Evolutionary conservation across 2,113 vertebrate genomes (phyloP).

Genomic region (Aphelocoma coerulescens): DNA sequence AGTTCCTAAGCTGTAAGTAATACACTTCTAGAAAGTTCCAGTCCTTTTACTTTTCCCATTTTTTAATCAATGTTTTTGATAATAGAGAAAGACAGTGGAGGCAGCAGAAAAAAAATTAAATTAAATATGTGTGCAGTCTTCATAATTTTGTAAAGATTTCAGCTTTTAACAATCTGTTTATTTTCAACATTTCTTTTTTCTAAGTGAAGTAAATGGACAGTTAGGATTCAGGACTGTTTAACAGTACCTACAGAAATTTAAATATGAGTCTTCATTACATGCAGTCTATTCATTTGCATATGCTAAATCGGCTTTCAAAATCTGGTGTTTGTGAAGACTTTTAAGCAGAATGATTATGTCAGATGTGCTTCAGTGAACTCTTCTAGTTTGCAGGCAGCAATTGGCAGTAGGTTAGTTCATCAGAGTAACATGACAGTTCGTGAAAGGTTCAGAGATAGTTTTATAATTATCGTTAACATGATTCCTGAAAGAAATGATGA

Average conservation of each 20-base stretch:
- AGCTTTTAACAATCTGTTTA: not conserved
- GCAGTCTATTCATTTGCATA: conserved; percentile 46
- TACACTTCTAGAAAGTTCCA: not conserved
- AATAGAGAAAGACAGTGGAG: not conserved
- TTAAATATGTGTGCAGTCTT: not conserved
- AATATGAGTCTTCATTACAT: conserved; percentile 39
- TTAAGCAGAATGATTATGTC: conserved; percentile 54
- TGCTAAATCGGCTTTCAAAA: conserved; percentile 52
- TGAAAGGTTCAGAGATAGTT: conserved; percentile 66
- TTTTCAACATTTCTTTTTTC: not conserved
- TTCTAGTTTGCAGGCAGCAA: conserved; percentile 56
- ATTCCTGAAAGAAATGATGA: conserved; percentile 80
- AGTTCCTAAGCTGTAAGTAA: not conserved
- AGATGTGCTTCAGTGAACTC: conserved; percentile 68
- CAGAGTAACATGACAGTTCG: conserved; percentile 58
- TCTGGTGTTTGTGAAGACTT: conserved; percentile 64
- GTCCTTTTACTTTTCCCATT: not conserved
- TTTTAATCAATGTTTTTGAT: not conserved
- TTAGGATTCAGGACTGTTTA: not conserved
- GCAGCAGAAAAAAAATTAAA: not conserved
- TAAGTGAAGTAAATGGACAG: not conserved
- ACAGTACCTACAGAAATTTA: conserved; percentile 46
- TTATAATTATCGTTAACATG: conserved; percentile 78
- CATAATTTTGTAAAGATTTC: not conserved
- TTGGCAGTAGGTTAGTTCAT: conserved; percentile 61